Base-by-base conservation (phyloP, 2,888 invertebrate genomes). In the Himalopsyche tibetana region DNA sequence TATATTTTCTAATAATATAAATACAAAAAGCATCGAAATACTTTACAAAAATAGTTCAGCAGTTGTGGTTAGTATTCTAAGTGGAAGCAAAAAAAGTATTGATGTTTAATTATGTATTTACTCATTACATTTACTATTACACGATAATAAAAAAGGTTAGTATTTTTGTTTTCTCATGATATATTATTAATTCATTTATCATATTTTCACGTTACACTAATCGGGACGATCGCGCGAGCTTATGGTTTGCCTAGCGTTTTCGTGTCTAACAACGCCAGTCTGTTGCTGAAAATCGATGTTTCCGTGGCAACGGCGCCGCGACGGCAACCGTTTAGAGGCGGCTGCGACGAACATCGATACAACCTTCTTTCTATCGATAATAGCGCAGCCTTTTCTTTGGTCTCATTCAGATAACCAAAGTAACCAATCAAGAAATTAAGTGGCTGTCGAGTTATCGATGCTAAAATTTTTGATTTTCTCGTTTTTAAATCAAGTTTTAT, bases 211-310 rank as follows among this genome's bases (percentile, higher is more conserved):
- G 74, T 74, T 5, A 11, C 15, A 74, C 28, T 74, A 36, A 74
- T 74, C 74, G 74, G 36, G 36, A 15, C 74, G 74, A 74, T 74
- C 74, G 74, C 11, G 11, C 36, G 74, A 74, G 74, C 74, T 28
- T 74, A 74, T 36, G 74, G 74, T 74, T 74, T 51, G 51, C 51
- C 51, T 51, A 51, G 51, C 51, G 12, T 51, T 51, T 51, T 36
- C 36, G 74, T 36, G 15, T 74, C 28, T 74, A 74, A 28, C 28
- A 36, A 74, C 74, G 74, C 74, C 74, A 74, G 74, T 74, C 74
- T 74, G 74, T 74, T 74, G 74, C 74, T 74, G 74, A 74, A 74
- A 74, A 74, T 74, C 74, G 74, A 74, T 74, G 74, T 74, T 74
- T 74, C 74, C 74, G 36, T 74, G 74, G 74, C 36, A 74, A 74